Conservation (phyloP, 2,113 vertebrate species). For the Aix galericulata region DNA sequence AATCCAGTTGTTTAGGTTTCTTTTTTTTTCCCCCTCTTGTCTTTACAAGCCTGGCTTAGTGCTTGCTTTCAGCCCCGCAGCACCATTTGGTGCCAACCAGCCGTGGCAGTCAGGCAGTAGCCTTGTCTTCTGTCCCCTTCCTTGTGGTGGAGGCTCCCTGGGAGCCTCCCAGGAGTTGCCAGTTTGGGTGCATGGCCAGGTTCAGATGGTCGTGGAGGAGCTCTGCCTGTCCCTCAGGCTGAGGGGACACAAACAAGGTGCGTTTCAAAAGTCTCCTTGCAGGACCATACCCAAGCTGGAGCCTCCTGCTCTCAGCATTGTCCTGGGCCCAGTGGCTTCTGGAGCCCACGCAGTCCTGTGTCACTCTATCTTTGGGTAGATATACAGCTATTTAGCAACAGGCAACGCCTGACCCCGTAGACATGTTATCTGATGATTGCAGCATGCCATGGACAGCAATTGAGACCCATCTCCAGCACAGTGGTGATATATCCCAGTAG, state of each 20-base stretch:
- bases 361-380: not conserved
- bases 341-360: not conserved
- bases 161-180: not conserved
- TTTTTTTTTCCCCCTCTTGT: not conserved
- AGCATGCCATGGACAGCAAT: not conserved
- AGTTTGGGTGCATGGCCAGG: not conserved
- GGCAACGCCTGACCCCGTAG: not conserved
- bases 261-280: fast-evolving
- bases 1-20: constrained; percentile 14
- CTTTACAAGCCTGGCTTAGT: not conserved
- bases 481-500: not conserved
- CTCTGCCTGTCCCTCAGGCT: not conserved
- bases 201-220: constrained; percentile 5
- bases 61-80: not conserved
- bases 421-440: not conserved
- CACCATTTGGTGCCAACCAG: not conserved
- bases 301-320: not conserved
- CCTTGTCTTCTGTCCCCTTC: not conserved
- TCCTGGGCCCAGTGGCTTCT: not conserved
- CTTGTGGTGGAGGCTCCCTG: not conserved
- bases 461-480: not conserved
- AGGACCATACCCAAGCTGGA: not conserved
- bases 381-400: not conserved
- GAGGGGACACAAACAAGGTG: not conserved
- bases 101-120: not conserved